phyloP scores from a whole-genome alignment of 2,113 vertebrate species.

The Gymnorhina tibicen region DNA sequence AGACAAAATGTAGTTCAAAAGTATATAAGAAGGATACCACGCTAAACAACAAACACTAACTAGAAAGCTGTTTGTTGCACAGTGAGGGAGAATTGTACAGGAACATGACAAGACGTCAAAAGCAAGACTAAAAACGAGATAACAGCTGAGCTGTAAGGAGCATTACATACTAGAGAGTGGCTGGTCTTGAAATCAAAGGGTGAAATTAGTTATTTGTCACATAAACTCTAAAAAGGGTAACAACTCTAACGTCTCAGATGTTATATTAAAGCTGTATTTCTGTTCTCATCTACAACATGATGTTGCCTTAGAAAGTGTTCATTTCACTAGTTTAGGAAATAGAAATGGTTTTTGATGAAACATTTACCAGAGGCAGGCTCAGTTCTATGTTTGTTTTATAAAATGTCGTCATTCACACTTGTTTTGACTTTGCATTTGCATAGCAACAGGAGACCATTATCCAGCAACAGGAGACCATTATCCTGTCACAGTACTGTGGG shows the following conservation, averaged over 20 bases:
- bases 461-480: not conserved
- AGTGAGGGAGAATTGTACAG: not conserved
- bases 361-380: not conserved
- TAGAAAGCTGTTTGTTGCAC: not conserved
- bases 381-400: not conserved
- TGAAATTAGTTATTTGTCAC: not conserved
- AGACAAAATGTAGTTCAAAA: not conserved
- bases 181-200: not conserved
- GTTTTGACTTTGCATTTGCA: not conserved
- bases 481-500: not conserved
- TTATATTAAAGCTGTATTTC: not conserved
- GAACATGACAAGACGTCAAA: not conserved
- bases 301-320: not conserved
- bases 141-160: not conserved
- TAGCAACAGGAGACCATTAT: not conserved
- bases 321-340: not conserved
- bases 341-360: not conserved
- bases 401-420: constrained; percentile 14
- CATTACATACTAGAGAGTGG: not conserved
- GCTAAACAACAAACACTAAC: not conserved
- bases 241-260: not conserved
- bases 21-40: not conserved
- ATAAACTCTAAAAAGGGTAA: not conserved
- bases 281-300: not conserved
- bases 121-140: not conserved